Evolutionary conservation across 2,113 vertebrate species (phyloP), one percentile per base, ranked within the genome.

Genomic region (Tachuris rubrigastra): DNA sequence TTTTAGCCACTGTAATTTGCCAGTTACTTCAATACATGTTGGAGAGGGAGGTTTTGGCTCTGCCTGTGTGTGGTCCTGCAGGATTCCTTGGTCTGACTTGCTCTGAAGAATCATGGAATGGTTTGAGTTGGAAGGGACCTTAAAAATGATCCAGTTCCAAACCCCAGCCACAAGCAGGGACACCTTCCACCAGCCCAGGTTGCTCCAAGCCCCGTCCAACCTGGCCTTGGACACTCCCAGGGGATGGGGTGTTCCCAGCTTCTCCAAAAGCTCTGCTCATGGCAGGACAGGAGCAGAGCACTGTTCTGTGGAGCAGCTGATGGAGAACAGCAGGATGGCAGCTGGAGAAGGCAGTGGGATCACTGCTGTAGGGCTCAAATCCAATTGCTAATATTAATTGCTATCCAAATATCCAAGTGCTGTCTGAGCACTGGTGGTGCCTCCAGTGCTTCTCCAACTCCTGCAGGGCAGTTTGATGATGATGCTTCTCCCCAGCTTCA

Each of bases 1-100:
- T 68, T 68, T 81, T 35, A 17, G 41, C 31, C 44, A 27, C 0
- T 24, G 19, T 52, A 0, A 9, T 60, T 56, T 41, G 10, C 69
- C 23, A 11, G 28, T 72, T 75, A 13, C 46, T 89, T 80, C 41
- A 31, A 25, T 7, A 10, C 18, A 8, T 9, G 8, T 7, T 14
- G 42, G 58, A 85, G 37, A 56, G 21, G 30, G 19, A 76, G 59
- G 8, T 24, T 44, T 39, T 42, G 55, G 60, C 33, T 80, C 52
- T 25, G 23, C 13, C 44, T 35, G 21, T 20, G 37, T 5, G 44
- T 10, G 24, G 18, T 21, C 14, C 28, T 44, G 41, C 30, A 50
- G 25, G 3, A 4, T 49, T 33, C 37, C 22, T 44, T 25, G 35
- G 15, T 24, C 18, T 19, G 31, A 0, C n/a, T 25, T 1, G 0